A percentile compares a stretch with the other conserved stretches of the same genome.
Evolutionary conservation across 2,888 invertebrate species (phyloP).

Genomic region (Ectemnius cavifrons): DNA sequence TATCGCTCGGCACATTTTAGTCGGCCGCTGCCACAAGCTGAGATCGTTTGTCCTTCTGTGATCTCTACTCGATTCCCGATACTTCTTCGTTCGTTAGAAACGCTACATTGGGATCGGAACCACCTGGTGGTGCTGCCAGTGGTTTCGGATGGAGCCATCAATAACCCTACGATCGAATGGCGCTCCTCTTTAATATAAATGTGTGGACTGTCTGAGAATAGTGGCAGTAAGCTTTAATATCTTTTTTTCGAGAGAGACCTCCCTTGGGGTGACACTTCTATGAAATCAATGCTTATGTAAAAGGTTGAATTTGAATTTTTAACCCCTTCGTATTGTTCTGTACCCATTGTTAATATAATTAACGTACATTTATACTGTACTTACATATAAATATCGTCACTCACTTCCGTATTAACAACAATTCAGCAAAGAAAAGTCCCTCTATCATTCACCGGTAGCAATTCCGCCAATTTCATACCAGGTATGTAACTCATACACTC

Average conservation of each 20-base stretch:
- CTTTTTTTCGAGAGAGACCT: no score
- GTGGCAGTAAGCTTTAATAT: no score
- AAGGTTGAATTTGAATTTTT: no score
- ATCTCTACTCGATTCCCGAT: slow-evolving; percentile 40
- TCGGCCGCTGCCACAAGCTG: slow-evolving; percentile 11
- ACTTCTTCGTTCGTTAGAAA: slow-evolving; percentile 50
- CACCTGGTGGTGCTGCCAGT: slow-evolving; percentile 55
- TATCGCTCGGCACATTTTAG: slow-evolving; percentile 9
- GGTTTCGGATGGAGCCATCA: slow-evolving; percentile 65
- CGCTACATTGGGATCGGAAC: slow-evolving; percentile 50
- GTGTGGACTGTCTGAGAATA: background rate
- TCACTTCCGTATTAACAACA: no score
- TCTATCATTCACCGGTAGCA: background rate
- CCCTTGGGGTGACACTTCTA: no score
- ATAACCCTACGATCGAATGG: slow-evolving; percentile 60
- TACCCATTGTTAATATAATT: no score
- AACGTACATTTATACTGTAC: no score
- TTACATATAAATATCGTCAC: no score
- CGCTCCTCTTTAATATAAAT: slow-evolving; percentile 31
- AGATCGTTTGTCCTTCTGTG: slow-evolving; percentile 9
- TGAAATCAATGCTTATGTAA: no score
- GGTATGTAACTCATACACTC: no score
- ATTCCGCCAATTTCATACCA: background rate
- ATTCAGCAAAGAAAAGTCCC: no score
- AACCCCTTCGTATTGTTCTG: no score